Base-by-base conservation (phyloP, 2,888 invertebrate species). In the Bembecia ichneumoniformis region DNA sequence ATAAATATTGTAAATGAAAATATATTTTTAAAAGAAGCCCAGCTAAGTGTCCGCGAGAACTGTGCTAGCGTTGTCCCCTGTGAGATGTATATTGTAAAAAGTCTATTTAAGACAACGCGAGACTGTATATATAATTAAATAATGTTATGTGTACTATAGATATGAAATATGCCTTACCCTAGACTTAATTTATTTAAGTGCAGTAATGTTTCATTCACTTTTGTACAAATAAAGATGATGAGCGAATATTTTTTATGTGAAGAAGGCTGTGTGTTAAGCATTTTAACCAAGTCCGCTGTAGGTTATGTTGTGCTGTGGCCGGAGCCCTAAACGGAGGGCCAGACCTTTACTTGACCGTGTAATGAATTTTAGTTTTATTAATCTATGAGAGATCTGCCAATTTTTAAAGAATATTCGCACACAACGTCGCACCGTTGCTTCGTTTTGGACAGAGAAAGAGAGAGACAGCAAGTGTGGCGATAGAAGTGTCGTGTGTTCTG, bases 251-350 rank as follows among this genome's bases (percentile, higher is more conserved):
- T 64, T 65, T 60, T 53, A 52, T 51, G 69, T 62, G 74, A 69
- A 68, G 66, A 77, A 71, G 83, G 84, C 84, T 86, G 84, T 83
- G 84, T 77, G 76, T 60, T 65, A 76, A 74, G 84, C 84, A 84
- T 84, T 84, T 66, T 69, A 67, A 72, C 66, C 61, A 69, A 71
- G 51, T 65, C 60, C 62, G 56, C 46, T 44, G 46, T 43, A 44
- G 5, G 44, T 36, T 36, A 36, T 36, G n/a, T 10, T 15, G 43
- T 43, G n/a, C n/a, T n/a, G n/a, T n/a, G n/a, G n/a, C n/a, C n/a
- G n/a, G n/a, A n/a, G n/a, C n/a, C n/a, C n/a, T n/a, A n/a, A 17
- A 17, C 4, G 17, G 17, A 17, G 17, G n/a, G 17, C 17, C 17
- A 17, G n/a, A 36, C 13, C 40, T 40, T 40, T 40, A 40, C 14